phyloP scores from a whole-genome alignment of 2,113 vertebrate species.

The Oncorhynchus clarkii region DNA sequence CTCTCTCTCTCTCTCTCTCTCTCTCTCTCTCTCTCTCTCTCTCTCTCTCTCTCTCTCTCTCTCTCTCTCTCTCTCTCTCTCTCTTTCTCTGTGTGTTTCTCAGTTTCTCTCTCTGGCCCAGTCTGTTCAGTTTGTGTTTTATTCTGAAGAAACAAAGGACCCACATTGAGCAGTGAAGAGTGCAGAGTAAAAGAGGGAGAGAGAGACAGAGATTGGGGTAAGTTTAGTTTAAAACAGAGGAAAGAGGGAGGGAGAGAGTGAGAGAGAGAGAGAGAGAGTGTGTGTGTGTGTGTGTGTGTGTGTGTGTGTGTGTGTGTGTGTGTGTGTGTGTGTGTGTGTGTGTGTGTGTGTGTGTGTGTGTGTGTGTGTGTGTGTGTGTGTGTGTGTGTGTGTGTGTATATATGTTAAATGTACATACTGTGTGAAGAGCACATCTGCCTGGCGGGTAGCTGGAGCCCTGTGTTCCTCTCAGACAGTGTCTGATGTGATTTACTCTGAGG shows the following conservation, averaged over 20 bases:
- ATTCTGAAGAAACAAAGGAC: too few species aligned
- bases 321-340: too few species aligned
- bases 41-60: too few species aligned
- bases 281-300: not conserved
- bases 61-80: too few species aligned
- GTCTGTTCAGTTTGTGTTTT: too few species aligned
- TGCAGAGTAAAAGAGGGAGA: not conserved
- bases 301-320: not conserved
- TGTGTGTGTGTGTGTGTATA: slow-evolving; percentile 1
- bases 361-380: not conserved
- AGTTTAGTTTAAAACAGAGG: slow-evolving; percentile 43
- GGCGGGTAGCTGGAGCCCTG: slow-evolving; percentile 33
- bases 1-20: accelerated
- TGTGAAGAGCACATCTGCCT: slow-evolving; percentile 55
- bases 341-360: not conserved
- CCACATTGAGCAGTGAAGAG: too few species aligned
- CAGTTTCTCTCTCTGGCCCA: too few species aligned
- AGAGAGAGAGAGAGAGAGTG: not conserved
- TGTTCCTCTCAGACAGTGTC: slow-evolving; percentile 42
- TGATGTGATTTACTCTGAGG: slow-evolving; percentile 69
- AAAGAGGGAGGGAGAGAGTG: slow-evolving; percentile 11
- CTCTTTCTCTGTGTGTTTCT: too few species aligned
- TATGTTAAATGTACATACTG: not conserved
- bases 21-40: too few species aligned
- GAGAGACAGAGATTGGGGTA: slow-evolving; percentile 3